Evolutionary conservation across 2,113 vertebrate genomes (phyloP).

Genomic region (Thomomys bottae): DNA sequence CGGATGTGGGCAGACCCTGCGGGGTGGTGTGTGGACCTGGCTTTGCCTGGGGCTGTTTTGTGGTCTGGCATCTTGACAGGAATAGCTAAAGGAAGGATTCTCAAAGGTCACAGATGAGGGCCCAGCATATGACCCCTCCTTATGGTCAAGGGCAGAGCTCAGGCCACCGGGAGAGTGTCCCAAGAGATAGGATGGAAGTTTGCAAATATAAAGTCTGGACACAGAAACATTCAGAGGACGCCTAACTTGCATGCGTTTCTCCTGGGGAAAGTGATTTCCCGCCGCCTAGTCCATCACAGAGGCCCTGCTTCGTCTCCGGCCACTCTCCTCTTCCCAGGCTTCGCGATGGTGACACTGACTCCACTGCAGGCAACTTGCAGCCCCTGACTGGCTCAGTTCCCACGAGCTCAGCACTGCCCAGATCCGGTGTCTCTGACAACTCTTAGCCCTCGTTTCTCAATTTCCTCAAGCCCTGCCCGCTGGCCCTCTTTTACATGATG

Average conservation of each 20-base stretch:
- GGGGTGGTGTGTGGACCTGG: fast-evolving
- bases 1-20: background rate
- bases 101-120: background rate
- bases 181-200: background rate
- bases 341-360: too few species aligned
- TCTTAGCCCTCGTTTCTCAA: background rate
- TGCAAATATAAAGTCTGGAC: fast-evolving
- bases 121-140: fast-evolving
- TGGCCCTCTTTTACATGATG: fast-evolving
- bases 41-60: background rate
- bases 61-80: background rate
- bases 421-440: background rate
- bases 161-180: too few species aligned
- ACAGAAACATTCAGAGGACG: too few species aligned
- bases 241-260: background rate
- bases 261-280: fast-evolving
- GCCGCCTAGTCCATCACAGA: too few species aligned
- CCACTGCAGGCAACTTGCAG: too few species aligned
- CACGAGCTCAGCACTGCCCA: fast-evolving
- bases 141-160: background rate
- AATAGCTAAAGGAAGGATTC: background rate
- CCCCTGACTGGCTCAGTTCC: background rate
- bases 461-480: background rate
- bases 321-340: background rate
- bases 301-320: fast-evolving